Conservation (phyloP, 2,113 vertebrate species). For the Sorex araneus region DNA sequence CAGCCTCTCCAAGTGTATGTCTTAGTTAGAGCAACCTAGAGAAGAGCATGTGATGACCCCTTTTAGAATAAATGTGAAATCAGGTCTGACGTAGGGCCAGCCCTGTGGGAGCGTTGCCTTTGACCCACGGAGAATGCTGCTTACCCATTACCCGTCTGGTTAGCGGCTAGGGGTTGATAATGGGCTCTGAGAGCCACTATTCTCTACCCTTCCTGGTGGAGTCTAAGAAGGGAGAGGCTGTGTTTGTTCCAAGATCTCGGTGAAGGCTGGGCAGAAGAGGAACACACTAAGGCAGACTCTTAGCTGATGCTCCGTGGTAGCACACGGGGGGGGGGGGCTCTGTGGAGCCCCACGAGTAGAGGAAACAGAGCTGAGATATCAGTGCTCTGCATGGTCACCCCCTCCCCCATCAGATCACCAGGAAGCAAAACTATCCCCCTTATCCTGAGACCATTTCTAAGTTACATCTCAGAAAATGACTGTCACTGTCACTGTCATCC, state of each 20-base stretch:
- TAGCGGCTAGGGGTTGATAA: neutral
- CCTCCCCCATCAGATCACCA: neutral
- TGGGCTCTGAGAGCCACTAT: fast-evolving
- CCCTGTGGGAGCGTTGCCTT: neutral
- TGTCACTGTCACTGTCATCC: no score
- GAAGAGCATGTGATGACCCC: neutral
- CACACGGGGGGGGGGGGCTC: neutral
- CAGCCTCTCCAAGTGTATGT: neutral
- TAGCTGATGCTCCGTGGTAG: neutral
- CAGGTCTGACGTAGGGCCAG: neutral
- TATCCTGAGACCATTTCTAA: neutral
- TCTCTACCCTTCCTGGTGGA: neutral
- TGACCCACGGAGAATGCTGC: neutral
- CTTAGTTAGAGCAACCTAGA: neutral
- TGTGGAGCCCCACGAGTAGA: fast-evolving
- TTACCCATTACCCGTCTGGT: neutral
- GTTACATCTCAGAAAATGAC: neutral
- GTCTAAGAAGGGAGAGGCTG: neutral
- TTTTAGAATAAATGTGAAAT: neutral
- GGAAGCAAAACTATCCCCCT: neutral
- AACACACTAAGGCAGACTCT: neutral
- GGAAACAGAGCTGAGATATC: neutral
- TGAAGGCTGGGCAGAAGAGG: neutral
- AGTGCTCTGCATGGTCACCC: neutral
- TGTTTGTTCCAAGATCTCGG: neutral